Evolutionary conservation across 1,140 invertebrate genomes (phyloP).

Genomic region (Lasioglossum albipes): DNA sequence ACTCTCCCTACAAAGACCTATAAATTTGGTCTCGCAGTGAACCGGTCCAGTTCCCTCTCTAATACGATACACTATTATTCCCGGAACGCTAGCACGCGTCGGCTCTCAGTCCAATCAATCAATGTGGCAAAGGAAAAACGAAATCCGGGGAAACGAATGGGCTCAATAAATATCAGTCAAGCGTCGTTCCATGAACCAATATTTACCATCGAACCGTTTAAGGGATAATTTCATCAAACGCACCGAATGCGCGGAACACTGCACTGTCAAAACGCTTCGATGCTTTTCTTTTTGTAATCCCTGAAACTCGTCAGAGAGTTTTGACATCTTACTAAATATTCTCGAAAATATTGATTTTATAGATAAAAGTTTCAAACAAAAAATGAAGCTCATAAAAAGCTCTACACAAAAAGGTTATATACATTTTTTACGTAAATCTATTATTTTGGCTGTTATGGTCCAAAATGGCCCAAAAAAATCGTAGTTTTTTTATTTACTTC

Average conservation of each 20-base stretch:
- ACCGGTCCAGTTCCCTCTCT: constrained; percentile 14
- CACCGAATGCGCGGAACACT: not conserved
- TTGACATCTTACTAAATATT: no score
- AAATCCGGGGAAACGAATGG: constrained; percentile 20
- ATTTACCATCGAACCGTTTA: constrained; percentile 11
- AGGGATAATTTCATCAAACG: constrained; percentile 14
- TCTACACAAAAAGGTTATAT: no score
- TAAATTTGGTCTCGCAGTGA: constrained; percentile 21
- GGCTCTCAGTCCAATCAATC: constrained; percentile 14
- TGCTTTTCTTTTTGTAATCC: not conserved
- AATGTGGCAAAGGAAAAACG: constrained; percentile 18
- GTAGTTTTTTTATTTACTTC: no score
- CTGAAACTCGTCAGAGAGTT: not conserved
- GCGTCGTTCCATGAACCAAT: constrained; percentile 20
- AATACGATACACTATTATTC: constrained; percentile 42
- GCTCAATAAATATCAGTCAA: constrained; percentile 30
- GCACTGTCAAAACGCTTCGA: not conserved
- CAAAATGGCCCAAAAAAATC: no score
- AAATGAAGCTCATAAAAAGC: no score
- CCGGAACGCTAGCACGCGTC: not conserved
- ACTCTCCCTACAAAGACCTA: constrained; percentile 6
- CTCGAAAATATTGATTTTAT: no score
- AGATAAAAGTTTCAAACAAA: no score
- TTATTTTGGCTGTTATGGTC: no score
- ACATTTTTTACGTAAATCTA: no score